Conservation (phyloP, 2,113 vertebrate species). For the Taxidea taxus region DNA sequence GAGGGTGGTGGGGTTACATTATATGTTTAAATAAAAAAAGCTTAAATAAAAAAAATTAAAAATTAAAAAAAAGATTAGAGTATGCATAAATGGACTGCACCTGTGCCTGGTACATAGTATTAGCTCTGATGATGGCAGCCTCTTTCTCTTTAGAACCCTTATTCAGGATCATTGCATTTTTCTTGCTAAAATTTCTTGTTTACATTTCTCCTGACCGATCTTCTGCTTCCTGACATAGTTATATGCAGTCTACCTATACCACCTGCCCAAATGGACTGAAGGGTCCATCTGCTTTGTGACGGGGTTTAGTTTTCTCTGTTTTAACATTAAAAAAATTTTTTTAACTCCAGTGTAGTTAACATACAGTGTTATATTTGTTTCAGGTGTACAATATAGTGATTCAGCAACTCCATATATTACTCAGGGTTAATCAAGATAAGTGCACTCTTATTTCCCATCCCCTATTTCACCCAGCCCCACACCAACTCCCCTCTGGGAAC, state of each 20-base stretch:
- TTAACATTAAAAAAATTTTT: not conserved
- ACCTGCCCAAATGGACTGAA: not conserved
- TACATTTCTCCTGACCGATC: not conserved
- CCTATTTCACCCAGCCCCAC: not conserved
- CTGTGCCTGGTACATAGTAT: not conserved
- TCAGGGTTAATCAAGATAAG: not conserved
- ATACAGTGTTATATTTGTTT: not conserved
- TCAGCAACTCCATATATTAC: not conserved
- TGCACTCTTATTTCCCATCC: not conserved
- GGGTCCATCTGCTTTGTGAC: not conserved
- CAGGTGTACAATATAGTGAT: not conserved
- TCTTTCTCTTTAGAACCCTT: not conserved
- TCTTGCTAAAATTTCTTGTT: not conserved
- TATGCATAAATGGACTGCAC: not conserved
- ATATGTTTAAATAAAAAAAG: too few species aligned
- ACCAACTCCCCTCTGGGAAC: not conserved
- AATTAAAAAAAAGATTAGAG: too few species aligned
- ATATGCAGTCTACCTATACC: not conserved
- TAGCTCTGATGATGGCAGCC: not conserved
- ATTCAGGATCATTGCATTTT: not conserved
- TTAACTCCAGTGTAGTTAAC: not conserved
- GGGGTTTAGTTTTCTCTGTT: not conserved
- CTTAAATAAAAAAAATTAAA: too few species aligned
- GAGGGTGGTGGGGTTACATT: too few species aligned
- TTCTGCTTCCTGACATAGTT: not conserved